phyloP scores from a whole-genome alignment of 2,797 vertebrate genomes.

The Enteromius afrohamiltoni region DNA sequence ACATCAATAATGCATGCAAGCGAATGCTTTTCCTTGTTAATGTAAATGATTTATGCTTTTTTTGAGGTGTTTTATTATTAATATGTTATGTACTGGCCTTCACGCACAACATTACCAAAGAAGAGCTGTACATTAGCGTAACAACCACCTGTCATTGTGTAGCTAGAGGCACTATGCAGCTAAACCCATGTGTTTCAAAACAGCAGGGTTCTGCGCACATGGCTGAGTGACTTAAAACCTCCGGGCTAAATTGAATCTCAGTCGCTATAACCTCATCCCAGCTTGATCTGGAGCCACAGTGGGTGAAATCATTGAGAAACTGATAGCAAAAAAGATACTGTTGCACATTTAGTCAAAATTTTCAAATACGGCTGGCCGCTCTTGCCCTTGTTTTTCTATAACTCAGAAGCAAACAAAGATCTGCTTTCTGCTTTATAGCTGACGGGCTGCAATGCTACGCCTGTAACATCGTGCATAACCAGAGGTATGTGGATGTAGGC shows the following conservation, averaged over 20 bases:
- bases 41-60: conserved; percentile 23
- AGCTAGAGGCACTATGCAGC: conserved; percentile 15
- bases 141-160: conserved; percentile 20
- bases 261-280: conserved; percentile 17
- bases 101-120: conserved; percentile 27
- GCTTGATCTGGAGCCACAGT: not conserved
- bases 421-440: conserved; percentile 60
- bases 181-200: conserved; percentile 45
- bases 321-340: not conserved
- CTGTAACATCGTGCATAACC: conserved; percentile 77
- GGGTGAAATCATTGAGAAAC: conserved; percentile 13
- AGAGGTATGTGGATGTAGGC: conserved; percentile 73
- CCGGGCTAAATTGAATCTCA: conserved; percentile 28
- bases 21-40: conserved; percentile 7
- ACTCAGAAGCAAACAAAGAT: conserved; percentile 11
- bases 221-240: conserved; percentile 34
- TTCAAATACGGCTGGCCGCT: not conserved
- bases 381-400: not conserved
- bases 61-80: not conserved
- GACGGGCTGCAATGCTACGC: conserved; percentile 75
- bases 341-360: not conserved
- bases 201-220: conserved; percentile 29
- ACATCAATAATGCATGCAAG: conserved; percentile 30
- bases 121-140: conserved; percentile 34
- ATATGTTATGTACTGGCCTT: conserved; percentile 16